These are phyloP conservation scores for Dichetophora obliterata DNA, from an alignment of 2,888 invertebrate genomes.

Conservation along the genomic window DNA sequence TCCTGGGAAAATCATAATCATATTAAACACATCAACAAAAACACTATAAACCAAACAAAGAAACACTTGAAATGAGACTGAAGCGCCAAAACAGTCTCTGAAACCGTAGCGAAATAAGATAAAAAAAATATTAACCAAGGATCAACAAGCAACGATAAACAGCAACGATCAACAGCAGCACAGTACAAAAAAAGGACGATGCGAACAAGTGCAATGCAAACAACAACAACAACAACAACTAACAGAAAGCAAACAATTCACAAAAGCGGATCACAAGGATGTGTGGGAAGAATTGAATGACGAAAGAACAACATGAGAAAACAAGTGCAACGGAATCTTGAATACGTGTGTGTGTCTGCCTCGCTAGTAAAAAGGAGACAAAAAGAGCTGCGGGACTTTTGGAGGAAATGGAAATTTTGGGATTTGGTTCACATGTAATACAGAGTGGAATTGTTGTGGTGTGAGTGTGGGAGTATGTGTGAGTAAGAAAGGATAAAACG, in stretches of 20 bases:
- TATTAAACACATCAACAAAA: neutral
- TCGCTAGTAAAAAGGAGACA: neutral
- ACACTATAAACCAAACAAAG: neutral
- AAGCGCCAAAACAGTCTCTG: slow-evolving; percentile 8
- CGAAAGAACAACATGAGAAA: neutral
- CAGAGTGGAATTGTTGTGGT: too few species aligned
- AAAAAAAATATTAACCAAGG: neutral
- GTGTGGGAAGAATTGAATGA: slow-evolving; percentile 27
- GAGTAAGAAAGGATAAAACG: slow-evolving; percentile 17
- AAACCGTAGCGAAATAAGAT: slow-evolving; percentile 17
- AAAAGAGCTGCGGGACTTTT: neutral
- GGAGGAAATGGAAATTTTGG: neutral
- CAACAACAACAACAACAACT: neutral
- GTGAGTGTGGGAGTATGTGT: neutral
- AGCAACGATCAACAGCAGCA: neutral
- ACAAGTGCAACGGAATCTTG: slow-evolving; percentile 27
- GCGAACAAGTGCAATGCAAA: slow-evolving; percentile 18
- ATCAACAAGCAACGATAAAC: neutral
- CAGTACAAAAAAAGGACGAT: neutral
- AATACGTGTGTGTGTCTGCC: neutral
- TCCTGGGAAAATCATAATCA: too few species aligned
- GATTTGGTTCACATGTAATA: slow-evolving; percentile 14
- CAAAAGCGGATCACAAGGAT: slow-evolving; percentile 1
- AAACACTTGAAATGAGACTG: slow-evolving; percentile 10
- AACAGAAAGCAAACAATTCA: neutral